Percentiles rank a stretch among this genome's conserved stretches.
Evolutionary conservation across 2,113 vertebrate genomes (phyloP).

Genomic region (Chlorodrepanis virens): DNA sequence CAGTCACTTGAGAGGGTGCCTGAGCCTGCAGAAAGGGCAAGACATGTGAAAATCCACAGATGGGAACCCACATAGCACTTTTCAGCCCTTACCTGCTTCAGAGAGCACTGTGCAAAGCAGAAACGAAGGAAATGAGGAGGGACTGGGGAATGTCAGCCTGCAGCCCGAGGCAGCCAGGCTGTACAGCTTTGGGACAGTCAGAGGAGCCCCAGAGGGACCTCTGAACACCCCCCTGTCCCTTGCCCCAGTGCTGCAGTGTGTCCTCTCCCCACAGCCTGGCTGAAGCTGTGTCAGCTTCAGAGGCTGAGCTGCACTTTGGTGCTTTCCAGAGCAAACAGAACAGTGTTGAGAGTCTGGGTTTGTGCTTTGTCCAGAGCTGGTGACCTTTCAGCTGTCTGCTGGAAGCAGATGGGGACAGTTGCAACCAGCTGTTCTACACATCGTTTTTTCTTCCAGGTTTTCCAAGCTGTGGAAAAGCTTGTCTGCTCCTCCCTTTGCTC

Average conservation of each 20-base stretch:
- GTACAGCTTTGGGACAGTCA: not conserved
- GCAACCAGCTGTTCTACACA: not conserved
- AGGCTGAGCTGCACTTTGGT: not conserved
- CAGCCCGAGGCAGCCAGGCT: not conserved
- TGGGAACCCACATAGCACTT: not conserved
- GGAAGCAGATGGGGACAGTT: not conserved
- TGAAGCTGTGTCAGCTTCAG: not conserved
- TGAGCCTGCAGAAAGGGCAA: not conserved
- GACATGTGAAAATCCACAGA: not conserved
- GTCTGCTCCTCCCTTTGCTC: not conserved
- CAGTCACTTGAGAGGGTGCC: not conserved
- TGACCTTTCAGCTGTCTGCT: not conserved
- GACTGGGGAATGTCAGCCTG: not conserved
- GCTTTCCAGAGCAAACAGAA: not conserved
- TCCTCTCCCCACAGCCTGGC: not conserved
- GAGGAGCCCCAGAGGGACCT: not conserved
- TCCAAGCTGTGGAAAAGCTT: not conserved
- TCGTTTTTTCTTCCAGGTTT: not conserved
- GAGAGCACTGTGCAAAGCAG: not conserved
- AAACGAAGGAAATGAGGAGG: not conserved
- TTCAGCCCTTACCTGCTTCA: not conserved
- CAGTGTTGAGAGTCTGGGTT: accelerated
- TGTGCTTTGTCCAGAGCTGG: not conserved
- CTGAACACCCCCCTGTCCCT: not conserved
- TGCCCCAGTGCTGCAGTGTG: not conserved